Percentiles rank a stretch among this genome's conserved stretches.
These are phyloP conservation scores for Drosophila subobscura DNA, from an alignment of 1,140 invertebrate species.

Conservation along the genomic window DNA sequence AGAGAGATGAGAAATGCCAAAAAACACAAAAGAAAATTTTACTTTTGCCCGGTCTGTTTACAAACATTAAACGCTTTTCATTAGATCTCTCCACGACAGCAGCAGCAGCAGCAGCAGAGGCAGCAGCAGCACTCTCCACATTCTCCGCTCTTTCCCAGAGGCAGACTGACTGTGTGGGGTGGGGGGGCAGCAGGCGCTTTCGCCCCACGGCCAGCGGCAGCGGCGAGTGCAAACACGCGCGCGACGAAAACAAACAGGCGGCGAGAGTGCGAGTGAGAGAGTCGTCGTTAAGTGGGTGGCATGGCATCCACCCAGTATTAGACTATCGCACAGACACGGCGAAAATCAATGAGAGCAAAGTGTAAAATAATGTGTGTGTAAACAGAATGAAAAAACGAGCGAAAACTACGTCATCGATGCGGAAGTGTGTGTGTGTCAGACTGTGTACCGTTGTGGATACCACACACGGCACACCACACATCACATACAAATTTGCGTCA, in stretches of 20 bases:
- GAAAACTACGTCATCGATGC: constrained; percentile 56
- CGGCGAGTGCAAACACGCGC: constrained; percentile 70
- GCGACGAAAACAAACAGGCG: constrained; percentile 69
- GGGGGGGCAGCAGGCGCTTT: constrained; percentile 48
- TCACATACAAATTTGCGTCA: constrained; percentile 40
- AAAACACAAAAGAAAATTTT: constrained; percentile 22
- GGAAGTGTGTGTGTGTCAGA: not conserved
- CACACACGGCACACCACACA: constrained; percentile 43
- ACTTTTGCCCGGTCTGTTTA: constrained; percentile 57
- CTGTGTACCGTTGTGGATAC: not conserved
- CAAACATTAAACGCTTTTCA: constrained; percentile 64
- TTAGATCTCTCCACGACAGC: constrained; percentile 25
- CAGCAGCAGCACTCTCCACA: constrained; percentile 5
- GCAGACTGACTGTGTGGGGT: constrained; percentile 22
- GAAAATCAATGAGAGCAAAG: constrained; percentile 69
- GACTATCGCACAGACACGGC: constrained; percentile 46
- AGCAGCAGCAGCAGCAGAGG: not conserved
- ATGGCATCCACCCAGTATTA: constrained; percentile 28
- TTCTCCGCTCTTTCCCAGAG: not conserved
- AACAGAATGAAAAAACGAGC: constrained; percentile 62
- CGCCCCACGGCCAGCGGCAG: constrained; percentile 46
- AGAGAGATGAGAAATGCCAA: constrained; percentile 48
- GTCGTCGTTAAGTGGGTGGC: constrained; percentile 41
- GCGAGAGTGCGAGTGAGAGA: constrained; percentile 3
- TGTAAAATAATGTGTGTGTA: constrained; percentile 60